Evolutionary conservation across 2,888 invertebrate genomes (phyloP), one percentile per base, ranked within the genome.

Genomic region (Exephanes ischioxanthus): DNA sequence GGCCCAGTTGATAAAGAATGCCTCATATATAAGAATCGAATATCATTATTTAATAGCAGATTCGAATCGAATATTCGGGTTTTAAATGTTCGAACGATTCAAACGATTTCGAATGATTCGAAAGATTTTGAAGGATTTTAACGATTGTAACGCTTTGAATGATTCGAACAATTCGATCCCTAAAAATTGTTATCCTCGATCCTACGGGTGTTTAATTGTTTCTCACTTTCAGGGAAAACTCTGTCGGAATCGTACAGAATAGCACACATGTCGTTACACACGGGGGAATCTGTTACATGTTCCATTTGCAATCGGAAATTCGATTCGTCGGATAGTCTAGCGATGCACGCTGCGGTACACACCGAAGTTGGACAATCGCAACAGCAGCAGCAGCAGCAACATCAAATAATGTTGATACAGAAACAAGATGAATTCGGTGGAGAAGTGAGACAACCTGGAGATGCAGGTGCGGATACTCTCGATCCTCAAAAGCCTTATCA

Each of bases 261-360:
- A 1, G 95, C 97, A 1, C 97, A 97, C 90, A 96, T 96, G 94
- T 95, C 96, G 80, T 95, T 96, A 73, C 97, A 97, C 91, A 94
- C 94, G 30, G 95, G 95, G 14, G 94, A 94, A 11, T 95, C 95
- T 1, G 95, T 92, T 16, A 94, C 94, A 88, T 97, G 97, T 89
- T 94, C 95, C 11, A 95, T 96, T 19, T 97, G 97, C 89, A 97
- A 97, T 90, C 95, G 96, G 85, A 96, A 96, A 89, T 97, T 97
- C 88, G 95, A 95, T 55, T 96, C 96, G 0, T 92, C 94, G 22
- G 95, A 95, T 33, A 97, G 96, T 92, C 94, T 97, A 30, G 95
- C 96, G 19, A 96, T 97, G 97, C 97, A 97, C 91, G 95, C 96
- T 92, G 96, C 95, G 88, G 96, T 97, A 45, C 97, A 97, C 55